phyloP scores from a whole-genome alignment of 1,140 invertebrate genomes.

The Calosoma granatense region DNA sequence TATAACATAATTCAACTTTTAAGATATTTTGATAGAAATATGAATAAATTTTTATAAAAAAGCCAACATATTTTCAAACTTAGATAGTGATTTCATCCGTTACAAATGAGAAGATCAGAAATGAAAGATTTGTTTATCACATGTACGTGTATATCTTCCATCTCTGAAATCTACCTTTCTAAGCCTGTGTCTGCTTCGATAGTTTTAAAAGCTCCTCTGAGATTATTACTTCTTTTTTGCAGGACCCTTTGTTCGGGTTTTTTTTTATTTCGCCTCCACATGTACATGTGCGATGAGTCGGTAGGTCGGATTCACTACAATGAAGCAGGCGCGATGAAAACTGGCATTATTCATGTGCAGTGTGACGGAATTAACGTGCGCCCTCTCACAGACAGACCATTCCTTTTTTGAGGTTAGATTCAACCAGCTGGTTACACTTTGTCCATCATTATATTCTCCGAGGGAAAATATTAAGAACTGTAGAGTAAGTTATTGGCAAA shows the following conservation, averaged over 20 bases:
- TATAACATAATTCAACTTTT: no score
- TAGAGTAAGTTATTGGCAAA: no score
- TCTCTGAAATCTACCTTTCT: no score
- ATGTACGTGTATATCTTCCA: no score
- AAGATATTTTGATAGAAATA: no score
- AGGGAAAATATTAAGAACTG: no score
- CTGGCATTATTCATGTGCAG: neutral
- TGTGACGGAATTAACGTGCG: conserved; percentile 3
- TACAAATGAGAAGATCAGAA: no score
- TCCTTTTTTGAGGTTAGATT: neutral
- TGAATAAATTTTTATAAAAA: no score
- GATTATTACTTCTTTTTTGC: neutral
- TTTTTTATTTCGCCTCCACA: neutral
- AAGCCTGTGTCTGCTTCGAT: conserved; percentile 7
- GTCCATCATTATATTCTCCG: no score
- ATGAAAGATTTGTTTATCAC: no score
- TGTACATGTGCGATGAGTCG: neutral
- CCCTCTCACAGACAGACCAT: neutral
- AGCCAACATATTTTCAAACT: no score
- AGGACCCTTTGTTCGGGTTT: neutral
- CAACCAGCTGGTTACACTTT: neutral
- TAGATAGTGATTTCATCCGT: no score
- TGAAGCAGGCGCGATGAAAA: neutral
- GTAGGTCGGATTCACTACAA: neutral
- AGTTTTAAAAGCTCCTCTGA: neutral